phyloP scores from a whole-genome alignment of 2,113 vertebrate species.

The Ciconia boyciana region DNA sequence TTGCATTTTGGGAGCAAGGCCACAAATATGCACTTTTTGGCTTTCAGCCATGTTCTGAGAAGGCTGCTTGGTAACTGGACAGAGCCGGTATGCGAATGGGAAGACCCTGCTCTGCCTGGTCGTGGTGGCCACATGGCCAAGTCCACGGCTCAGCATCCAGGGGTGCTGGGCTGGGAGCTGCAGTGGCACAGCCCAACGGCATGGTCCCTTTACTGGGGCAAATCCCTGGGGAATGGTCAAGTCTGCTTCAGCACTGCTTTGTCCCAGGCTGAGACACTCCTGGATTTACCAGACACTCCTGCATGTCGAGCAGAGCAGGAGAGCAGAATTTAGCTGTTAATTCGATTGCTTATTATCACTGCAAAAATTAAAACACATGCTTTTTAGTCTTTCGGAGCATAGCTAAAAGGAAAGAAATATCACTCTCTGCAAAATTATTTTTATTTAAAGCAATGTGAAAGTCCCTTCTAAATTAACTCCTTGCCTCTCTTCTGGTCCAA shows the following conservation, averaged over 20 bases:
- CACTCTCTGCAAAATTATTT: background rate
- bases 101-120: background rate
- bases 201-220: background rate
- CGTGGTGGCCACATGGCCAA: background rate
- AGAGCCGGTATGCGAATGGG: background rate
- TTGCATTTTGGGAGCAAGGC: background rate
- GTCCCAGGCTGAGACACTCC: background rate
- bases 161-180: background rate
- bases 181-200: accelerated
- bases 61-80: background rate
- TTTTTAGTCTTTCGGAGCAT: background rate
- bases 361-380: conserved; percentile 17
- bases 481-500: conserved; percentile 16
- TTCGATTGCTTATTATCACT: conserved; percentile 1
- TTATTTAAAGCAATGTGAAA: background rate
- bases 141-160: background rate
- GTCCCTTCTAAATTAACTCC: conserved; percentile 39
- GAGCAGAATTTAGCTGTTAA: conserved; percentile 20
- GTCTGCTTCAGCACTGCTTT: background rate
- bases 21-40: background rate
- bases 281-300: background rate
- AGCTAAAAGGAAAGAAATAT: conserved; percentile 8
- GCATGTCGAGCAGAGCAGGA: accelerated
- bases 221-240: background rate
- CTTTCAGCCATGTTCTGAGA: background rate